phyloP scores from a whole-genome alignment of 2,888 invertebrate species.

The Didymodactylos carnosus region DNA sequence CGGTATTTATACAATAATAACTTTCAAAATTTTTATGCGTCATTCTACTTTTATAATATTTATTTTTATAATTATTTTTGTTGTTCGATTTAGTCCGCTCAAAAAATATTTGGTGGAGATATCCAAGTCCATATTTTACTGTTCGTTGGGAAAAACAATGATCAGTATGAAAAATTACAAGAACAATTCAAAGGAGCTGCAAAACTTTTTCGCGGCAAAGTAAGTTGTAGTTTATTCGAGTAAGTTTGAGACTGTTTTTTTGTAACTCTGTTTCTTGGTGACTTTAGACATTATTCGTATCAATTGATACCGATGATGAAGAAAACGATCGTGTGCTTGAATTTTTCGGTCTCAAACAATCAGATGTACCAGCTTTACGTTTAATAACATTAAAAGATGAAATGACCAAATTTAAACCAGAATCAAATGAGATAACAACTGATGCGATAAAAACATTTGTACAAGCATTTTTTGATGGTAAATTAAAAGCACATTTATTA shows the following conservation, averaged over 20 bases:
- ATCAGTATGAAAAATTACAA: conserved; percentile 56
- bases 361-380: conserved; percentile 51
- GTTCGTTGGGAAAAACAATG: conserved; percentile 59
- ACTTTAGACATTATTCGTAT: conserved; percentile 70
- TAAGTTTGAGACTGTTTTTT: neutral
- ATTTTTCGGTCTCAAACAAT: conserved; percentile 92
- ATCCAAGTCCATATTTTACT: conserved; percentile 86
- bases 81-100: conserved; percentile 68
- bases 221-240: neutral
- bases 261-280: too few relatives aligned
- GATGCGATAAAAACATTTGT: conserved; percentile 60
- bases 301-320: conserved; percentile 77
- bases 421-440: conserved; percentile 42
- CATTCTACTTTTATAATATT: too few relatives aligned
- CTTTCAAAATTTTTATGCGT: too few relatives aligned
- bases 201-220: conserved; percentile 57
- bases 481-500: conserved; percentile 74
- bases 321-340: conserved; percentile 92
- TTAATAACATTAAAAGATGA: conserved; percentile 84
- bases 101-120: conserved; percentile 91
- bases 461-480: conserved; percentile 66
- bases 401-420: conserved; percentile 82
- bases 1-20: too few relatives aligned
- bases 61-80: too few relatives aligned
- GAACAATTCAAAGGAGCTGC: conserved; percentile 62